Conservation (phyloP, 2,888 invertebrate species). For the Toxonevra muliebris region DNA sequence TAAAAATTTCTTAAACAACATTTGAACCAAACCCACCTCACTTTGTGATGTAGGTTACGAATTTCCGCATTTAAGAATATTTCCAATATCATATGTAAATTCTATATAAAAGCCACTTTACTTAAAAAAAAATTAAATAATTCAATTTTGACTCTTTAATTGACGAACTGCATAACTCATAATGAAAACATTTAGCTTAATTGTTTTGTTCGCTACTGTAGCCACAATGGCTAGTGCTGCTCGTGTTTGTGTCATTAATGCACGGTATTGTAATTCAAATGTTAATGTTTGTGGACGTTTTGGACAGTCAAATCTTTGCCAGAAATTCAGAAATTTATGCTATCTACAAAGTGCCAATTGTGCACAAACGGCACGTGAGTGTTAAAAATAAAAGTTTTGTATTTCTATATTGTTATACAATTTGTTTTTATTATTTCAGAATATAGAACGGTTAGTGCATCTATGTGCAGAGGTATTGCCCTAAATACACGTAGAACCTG, state of each 20-base stretch:
- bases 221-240: neutral
- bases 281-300: slow-evolving; percentile 19
- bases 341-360: slow-evolving; percentile 20
- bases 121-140: no score
- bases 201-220: slow-evolving; percentile 2
- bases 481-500: slow-evolving; percentile 6
- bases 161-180: neutral
- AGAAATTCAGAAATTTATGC: slow-evolving; percentile 22
- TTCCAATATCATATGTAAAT: neutral
- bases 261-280: neutral
- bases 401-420: neutral
- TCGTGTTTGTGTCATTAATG: slow-evolving; percentile 17
- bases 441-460: neutral
- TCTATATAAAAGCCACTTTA: no score
- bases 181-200: slow-evolving; percentile 1
- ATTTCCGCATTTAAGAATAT: no score
- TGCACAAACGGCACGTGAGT: slow-evolving; percentile 10
- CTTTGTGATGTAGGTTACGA: no score
- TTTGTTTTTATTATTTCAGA: slow-evolving; percentile 5
- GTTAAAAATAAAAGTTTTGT: neutral
- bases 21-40: no score
- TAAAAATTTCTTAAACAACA: no score
- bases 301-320: slow-evolving; percentile 21
- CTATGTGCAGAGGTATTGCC: slow-evolving; percentile 1
- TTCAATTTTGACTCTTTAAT: no score